Base-by-base conservation (phyloP, 2,888 invertebrate genomes). In the Melieria picta region DNA sequence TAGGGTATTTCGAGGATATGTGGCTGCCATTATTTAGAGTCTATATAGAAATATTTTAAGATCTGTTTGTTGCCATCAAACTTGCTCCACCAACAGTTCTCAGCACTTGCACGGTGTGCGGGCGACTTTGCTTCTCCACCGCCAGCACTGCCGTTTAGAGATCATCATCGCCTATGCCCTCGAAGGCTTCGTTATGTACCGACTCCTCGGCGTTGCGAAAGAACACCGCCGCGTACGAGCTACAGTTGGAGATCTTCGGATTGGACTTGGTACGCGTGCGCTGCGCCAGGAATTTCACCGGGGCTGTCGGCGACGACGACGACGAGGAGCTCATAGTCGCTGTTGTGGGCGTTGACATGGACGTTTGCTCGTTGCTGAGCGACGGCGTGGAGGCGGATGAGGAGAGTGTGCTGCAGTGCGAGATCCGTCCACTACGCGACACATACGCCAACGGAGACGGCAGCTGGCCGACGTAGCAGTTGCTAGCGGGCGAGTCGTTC, bases 101-200 rank as follows among this genome's bases (percentile, higher is more conserved):
- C 30, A 30, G 30, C 30, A 30, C 30, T 16, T 16, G 16, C 16
- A 16, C 16, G 2, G 16, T 16, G 30, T 30, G 30, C 30, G 30
- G 30, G 30, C 30, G 30, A 30, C 30, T 3, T 30, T 30, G 30
- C 30, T 30, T 30, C 30, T 30, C 30, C 30, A 30, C 30, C 30
- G 30, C 30, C 30, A 30, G 30, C 30, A 30, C 30, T 30, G 30
- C 30, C 30, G 30, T 73, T 89, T 90, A 94, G 80, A 94, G 89
- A 88, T 98, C 98, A 80, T 97, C 98, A 83, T 98, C 98, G 4
- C 97, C 96, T 78, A 98, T 97, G 65, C 95, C 96, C 86, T 96
- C 95, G 85, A 98, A 98, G 42, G 97, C 96, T 86, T 95, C 94
- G 87, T 96, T 97, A 84, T 95, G 95, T 74, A 95, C 92, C 76